phyloP scores from a whole-genome alignment of 2,888 invertebrate species.

The Dasypolia templi region DNA sequence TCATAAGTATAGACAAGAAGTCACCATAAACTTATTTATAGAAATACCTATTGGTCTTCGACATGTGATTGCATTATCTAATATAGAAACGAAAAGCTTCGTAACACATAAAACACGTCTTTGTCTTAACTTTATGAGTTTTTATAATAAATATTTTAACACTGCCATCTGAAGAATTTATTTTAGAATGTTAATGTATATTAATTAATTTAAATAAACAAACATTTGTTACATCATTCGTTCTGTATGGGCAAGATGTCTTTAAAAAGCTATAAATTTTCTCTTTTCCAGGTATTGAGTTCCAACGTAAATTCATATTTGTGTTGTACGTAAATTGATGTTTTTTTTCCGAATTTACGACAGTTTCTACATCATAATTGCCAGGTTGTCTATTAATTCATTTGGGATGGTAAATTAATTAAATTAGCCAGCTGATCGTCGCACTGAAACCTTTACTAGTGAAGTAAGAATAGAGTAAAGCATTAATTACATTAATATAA shows the following conservation, averaged over 20 bases:
- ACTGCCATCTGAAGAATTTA: constrained; percentile 28
- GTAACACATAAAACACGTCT: constrained; percentile 37
- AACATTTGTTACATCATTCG: constrained; percentile 47
- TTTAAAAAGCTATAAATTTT: constrained; percentile 30
- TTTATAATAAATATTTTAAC: constrained; percentile 30
- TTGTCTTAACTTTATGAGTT: constrained; percentile 41
- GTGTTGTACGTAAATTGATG: too few relatives aligned
- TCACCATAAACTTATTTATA: constrained; percentile 3
- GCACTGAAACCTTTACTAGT: neutral
- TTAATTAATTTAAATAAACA: constrained; percentile 55
- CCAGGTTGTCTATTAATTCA: neutral
- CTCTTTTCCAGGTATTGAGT: constrained; percentile 29
- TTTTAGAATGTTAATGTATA: constrained; percentile 42
- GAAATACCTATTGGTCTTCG: neutral
- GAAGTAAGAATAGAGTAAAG: constrained; percentile 13
- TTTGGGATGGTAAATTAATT: neutral
- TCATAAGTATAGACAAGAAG: constrained; percentile 13
- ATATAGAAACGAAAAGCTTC: constrained; percentile 33
- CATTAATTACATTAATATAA: too few relatives aligned
- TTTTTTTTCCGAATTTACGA: constrained; percentile 6
- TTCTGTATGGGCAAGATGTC: constrained; percentile 13
- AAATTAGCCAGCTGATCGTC: neutral
- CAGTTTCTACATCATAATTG: neutral
- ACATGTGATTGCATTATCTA: constrained; percentile 25
- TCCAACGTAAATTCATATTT: neutral